A percentile compares a stretch with the other conserved stretches of the same genome.
Conservation (phyloP, 2,113 vertebrate species). For the Vidua chalybeata region DNA sequence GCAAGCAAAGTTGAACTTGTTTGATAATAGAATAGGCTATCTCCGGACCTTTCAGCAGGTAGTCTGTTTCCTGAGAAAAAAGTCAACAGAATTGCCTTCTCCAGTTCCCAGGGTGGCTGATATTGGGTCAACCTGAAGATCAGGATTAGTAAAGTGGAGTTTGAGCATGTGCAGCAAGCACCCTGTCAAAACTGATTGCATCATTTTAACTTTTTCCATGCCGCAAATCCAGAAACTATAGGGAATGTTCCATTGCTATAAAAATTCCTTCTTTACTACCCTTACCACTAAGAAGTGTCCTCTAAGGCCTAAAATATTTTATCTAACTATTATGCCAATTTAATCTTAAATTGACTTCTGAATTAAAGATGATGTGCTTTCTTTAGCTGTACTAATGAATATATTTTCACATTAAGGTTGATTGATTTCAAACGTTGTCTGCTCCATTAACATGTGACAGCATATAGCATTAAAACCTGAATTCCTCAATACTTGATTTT, state of each 20-base stretch:
- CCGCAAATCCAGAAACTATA: background rate
- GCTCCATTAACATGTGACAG: background rate
- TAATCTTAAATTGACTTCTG: background rate
- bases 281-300: background rate
- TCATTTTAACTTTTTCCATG: background rate
- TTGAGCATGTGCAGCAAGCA: background rate
- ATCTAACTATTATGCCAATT: background rate
- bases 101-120: background rate
- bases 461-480: background rate
- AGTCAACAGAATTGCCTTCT: background rate
- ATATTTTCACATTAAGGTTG: background rate
- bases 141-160: background rate
- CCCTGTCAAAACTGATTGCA: background rate
- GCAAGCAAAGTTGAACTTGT: background rate
- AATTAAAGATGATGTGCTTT: background rate
- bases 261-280: background rate
- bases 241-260: background rate
- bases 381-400: background rate
- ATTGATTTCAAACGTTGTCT: background rate
- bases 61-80: background rate
- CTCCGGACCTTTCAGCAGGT: background rate
- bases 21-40: background rate
- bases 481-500: background rate
- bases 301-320: constrained; percentile 1
- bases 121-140: background rate